Evolutionary conservation across 2,113 vertebrate genomes (phyloP).

Genomic region (Lagopus leucura): DNA sequence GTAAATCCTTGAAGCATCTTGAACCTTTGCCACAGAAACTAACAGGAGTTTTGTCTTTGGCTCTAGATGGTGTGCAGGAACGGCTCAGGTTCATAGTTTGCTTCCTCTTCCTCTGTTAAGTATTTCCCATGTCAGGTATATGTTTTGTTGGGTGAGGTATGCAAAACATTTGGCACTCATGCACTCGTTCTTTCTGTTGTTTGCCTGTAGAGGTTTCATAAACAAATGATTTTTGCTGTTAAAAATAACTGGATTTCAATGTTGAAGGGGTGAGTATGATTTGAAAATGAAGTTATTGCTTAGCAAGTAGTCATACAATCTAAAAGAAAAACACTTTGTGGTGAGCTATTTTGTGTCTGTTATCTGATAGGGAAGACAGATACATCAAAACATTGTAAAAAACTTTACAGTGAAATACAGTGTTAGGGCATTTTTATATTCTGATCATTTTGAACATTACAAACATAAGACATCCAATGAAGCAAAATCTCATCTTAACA

Average conservation of each 20-base stretch:
- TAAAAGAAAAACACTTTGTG: neutral
- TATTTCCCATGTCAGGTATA: neutral
- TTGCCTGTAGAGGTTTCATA: neutral
- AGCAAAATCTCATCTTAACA: neutral
- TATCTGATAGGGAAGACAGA: neutral
- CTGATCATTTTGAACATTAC: neutral
- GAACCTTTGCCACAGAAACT: neutral
- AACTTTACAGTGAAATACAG: neutral
- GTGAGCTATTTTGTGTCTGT: neutral
- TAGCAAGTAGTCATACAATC: neutral
- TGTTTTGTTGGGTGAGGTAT: neutral
- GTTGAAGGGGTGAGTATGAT: neutral
- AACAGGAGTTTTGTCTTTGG: neutral
- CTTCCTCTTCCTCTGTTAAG: neutral
- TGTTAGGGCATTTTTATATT: neutral
- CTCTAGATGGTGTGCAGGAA: neutral
- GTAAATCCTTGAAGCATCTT: neutral
- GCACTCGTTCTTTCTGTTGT: neutral
- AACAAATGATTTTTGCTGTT: neutral
- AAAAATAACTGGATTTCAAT: neutral
- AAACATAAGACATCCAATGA: neutral
- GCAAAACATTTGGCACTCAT: neutral
- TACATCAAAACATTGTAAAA: neutral
- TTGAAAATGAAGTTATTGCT: neutral
- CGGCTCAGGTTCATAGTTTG: neutral